Conservation (phyloP, 2,797 vertebrate genomes). For the Protonibea diacanthus region DNA sequence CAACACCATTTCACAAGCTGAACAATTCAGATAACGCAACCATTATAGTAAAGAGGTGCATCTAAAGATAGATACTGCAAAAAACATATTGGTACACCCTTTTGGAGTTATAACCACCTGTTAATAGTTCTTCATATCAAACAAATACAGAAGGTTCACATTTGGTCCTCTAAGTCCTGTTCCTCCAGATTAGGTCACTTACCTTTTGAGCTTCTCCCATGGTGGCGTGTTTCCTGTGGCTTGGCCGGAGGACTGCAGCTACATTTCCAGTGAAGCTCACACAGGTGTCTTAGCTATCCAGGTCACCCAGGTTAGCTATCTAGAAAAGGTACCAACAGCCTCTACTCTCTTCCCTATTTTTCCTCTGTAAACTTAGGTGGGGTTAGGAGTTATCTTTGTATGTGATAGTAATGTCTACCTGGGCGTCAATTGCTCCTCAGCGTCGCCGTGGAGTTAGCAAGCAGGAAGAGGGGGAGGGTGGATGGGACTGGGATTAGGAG, state of each 20-base stretch:
- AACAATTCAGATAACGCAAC: conserved; percentile 27
- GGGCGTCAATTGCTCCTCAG: conserved; percentile 64
- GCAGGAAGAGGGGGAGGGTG: conserved; percentile 74
- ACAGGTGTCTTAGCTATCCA: conserved; percentile 62
- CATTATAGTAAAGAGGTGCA: not conserved
- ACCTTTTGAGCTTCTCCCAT: conserved; percentile 94
- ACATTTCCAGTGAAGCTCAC: conserved; percentile 79
- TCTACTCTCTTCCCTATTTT: conserved; percentile 8
- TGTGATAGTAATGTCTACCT: conserved; percentile 68
- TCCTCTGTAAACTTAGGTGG: conserved; percentile 33
- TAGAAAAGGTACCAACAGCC: conserved; percentile 21
- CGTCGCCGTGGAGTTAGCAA: conserved; percentile 56
- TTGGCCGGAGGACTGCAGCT: conserved; percentile 72
- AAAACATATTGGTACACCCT: not conserved
- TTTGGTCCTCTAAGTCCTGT: conserved; percentile 34
- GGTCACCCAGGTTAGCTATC: conserved; percentile 43
- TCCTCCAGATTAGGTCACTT: conserved; percentile 66
- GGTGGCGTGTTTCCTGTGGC: conserved; percentile 74
- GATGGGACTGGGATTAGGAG: conserved; percentile 85
- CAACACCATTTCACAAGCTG: conserved; percentile 5
- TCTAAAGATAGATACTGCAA: not conserved
- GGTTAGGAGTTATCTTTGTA: conserved; percentile 43
- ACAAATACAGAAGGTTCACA: conserved; percentile 17
- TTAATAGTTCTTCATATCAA: not conserved
- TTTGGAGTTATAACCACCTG: not conserved